phyloP scores from a whole-genome alignment of 1,140 invertebrate species.

The Odontomachus brunneus region DNA sequence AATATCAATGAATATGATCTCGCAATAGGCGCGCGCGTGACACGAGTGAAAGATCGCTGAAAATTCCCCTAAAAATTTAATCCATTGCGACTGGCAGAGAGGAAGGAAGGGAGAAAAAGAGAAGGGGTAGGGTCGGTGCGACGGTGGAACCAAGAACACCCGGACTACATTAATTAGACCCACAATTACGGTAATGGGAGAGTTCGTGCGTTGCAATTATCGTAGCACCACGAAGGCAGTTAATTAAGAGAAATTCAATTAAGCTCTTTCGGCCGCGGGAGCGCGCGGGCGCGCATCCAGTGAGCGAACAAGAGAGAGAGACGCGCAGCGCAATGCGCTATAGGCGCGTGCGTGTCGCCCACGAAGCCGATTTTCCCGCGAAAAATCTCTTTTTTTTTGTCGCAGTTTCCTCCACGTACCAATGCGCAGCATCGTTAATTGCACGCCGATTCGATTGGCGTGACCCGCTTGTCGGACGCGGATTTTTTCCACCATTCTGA shows the following conservation, averaged over 20 bases:
- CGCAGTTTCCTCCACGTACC: background rate
- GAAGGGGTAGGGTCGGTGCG: background rate
- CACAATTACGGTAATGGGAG: constrained; percentile 76
- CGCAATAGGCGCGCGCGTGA: background rate
- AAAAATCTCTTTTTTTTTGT: constrained; percentile 35
- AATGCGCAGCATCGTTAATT: constrained; percentile 25
- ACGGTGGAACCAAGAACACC: constrained; percentile 48
- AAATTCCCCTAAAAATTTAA: constrained; percentile 68
- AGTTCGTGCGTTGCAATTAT: constrained; percentile 76
- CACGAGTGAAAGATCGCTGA: constrained; percentile 2
- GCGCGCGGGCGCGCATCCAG: constrained; percentile 2
- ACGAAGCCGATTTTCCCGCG: constrained; percentile 42
- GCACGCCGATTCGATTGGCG: constrained; percentile 38
- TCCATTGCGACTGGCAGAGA: constrained; percentile 3
- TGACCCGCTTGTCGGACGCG: constrained; percentile 5
- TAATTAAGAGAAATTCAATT: constrained; percentile 78
- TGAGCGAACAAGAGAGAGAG: background rate
- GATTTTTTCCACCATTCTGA: constrained; percentile 24
- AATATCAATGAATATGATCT: constrained; percentile 33
- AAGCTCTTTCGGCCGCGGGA: constrained; percentile 68
- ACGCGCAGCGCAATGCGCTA: background rate
- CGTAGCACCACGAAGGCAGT: constrained; percentile 70
- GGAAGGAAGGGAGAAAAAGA: too few species aligned
- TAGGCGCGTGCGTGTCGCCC: background rate
- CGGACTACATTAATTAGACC: constrained; percentile 73